Conservation (phyloP, 2,888 invertebrate species). For the Dimorphilus gyrociliatus region DNA sequence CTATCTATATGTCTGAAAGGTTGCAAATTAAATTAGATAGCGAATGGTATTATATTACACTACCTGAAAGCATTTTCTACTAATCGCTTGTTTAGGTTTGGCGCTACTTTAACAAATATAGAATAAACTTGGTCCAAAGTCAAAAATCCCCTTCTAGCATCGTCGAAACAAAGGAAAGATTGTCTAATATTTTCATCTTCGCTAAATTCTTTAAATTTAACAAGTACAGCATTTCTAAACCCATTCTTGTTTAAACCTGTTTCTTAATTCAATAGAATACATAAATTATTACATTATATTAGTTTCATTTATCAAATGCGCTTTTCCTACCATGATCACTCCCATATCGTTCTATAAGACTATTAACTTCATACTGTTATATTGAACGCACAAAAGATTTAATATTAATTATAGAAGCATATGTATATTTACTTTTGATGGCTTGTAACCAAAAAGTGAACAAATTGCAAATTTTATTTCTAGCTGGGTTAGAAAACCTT, state of each 20-base stretch:
- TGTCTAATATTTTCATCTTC: conserved; percentile 28
- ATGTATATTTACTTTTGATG: conserved; percentile 21
- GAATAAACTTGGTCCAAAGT: conserved; percentile 24
- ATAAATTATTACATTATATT: no score
- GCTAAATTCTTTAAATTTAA: no score
- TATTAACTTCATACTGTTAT: conserved; percentile 17
- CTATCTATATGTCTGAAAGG: conserved; percentile 30
- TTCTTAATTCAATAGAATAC: no score
- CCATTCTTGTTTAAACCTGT: no score
- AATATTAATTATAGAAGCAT: background rate
- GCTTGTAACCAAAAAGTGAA: conserved; percentile 28
- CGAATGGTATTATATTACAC: no score
- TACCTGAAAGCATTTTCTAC: conserved; percentile 26
- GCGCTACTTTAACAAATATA: conserved; percentile 21
- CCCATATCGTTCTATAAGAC: conserved; percentile 14
- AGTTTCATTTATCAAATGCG: no score
- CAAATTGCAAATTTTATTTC: conserved; percentile 27
- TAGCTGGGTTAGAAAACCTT: conserved; percentile 19
- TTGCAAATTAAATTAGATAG: no score
- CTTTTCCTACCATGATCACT: no score
- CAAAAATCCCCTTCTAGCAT: no score
- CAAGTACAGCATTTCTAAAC: no score
- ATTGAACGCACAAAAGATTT: conserved; percentile 1
- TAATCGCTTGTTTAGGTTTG: conserved; percentile 18
- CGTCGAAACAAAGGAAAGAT: conserved; percentile 31